A percentile compares a stretch with the other conserved stretches of the same genome.
phyloP scores from a whole-genome alignment of 2,113 vertebrate genomes.

The Siniperca knerii region DNA sequence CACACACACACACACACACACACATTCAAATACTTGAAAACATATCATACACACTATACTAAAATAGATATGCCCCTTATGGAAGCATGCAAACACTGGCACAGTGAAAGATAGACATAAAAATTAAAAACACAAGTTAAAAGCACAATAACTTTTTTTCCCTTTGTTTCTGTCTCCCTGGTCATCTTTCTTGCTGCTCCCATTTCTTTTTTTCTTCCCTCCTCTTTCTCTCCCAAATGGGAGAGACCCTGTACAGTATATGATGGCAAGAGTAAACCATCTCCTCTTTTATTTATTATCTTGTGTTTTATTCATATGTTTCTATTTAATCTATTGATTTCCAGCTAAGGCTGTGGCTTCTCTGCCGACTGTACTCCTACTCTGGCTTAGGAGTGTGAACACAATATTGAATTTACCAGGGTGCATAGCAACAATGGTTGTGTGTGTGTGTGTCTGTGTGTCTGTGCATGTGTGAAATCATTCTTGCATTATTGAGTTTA shows the following conservation, averaged over 20 bases:
- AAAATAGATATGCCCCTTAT: neutral
- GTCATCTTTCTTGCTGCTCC: slow-evolving; percentile 23
- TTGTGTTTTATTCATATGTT: slow-evolving; percentile 80
- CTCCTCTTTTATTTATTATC: slow-evolving; percentile 78
- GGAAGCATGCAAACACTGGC: neutral
- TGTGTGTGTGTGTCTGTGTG: slow-evolving; percentile 11
- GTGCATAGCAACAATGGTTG: slow-evolving; percentile 56
- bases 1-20: too few species aligned
- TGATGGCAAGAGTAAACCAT: slow-evolving; percentile 65
- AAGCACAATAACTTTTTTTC: slow-evolving; percentile 31
- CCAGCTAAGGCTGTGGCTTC: slow-evolving; percentile 64
- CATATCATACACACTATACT: neutral
- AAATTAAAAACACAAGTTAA: slow-evolving; percentile 2
- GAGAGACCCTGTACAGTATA: slow-evolving; percentile 27
- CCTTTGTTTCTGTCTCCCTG: slow-evolving; percentile 28
- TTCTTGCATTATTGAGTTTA: slow-evolving; percentile 73
- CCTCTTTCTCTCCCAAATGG: neutral
- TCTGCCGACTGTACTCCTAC: slow-evolving; percentile 63
- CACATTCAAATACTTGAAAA: neutral
- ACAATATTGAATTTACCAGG: slow-evolving; percentile 74
- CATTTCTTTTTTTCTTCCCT: neutral
- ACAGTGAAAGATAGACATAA: neutral
- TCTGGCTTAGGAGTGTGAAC: slow-evolving; percentile 66
- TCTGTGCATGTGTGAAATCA: slow-evolving; percentile 49
- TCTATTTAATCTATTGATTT: slow-evolving; percentile 83